phyloP scores from a whole-genome alignment of 2,797 vertebrate genomes.

The Distichodus sexfasciatus region DNA sequence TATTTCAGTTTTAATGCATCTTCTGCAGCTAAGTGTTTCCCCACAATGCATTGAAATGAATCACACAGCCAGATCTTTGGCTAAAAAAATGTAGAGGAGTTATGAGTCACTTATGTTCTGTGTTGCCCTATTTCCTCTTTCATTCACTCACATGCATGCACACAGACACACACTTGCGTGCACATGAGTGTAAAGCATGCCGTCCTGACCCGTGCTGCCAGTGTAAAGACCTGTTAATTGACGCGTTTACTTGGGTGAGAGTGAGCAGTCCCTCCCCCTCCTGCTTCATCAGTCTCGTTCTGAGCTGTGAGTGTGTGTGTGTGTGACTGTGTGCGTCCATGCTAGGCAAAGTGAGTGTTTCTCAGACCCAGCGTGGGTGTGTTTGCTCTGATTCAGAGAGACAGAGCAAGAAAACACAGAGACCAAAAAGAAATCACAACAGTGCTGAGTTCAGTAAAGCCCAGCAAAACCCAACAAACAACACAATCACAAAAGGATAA shows the following conservation, averaged over 20 bases:
- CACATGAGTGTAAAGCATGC: too few species aligned
- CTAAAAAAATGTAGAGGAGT: too few species aligned
- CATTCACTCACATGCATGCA: neutral
- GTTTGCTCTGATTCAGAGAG: neutral
- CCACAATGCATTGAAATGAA: too few species aligned
- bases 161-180: neutral
- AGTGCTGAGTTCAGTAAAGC: conserved; percentile 57
- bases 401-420: conserved; percentile 43
- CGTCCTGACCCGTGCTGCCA: too few species aligned
- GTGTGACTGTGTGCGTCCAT: neutral
- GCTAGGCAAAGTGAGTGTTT: conserved; percentile 47
- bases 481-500: conserved; percentile 50
- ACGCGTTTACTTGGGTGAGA: too few species aligned
- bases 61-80: too few species aligned
- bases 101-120: neutral
- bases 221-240: too few species aligned
- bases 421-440: conserved; percentile 41
- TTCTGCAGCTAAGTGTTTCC: too few species aligned
- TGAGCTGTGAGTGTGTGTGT: neutral
- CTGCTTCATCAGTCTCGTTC: too few species aligned
- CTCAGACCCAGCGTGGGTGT: conserved; percentile 1
- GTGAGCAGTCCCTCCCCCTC: too few species aligned
- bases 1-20: too few species aligned
- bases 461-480: conserved; percentile 20
- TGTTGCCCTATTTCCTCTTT: neutral